Evolutionary conservation across 2,113 vertebrate genomes (phyloP), one percentile per base, ranked within the genome.

Genomic region (Tenrec ecaudatus): DNA sequence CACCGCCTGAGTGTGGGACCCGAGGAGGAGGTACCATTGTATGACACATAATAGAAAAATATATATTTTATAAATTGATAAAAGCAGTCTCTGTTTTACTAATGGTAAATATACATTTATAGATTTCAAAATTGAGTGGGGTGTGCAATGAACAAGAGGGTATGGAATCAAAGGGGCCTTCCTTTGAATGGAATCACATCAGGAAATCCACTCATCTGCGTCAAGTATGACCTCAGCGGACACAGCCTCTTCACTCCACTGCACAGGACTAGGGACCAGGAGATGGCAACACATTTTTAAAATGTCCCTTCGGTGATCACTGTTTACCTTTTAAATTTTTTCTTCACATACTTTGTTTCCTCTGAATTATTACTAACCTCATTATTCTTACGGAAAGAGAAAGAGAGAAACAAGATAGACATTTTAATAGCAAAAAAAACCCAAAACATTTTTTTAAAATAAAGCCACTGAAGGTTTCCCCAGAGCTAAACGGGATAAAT

Each of bases 1-100:
- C 98, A 97, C 96, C 86, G 94, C 98, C 98, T 97, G 98, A 98
- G 98, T 97, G 97, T 97, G 98, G 98, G 97, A 97, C 97, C 95
- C 95, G 84, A 97, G 40, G 36, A 40, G 93, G 94, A 97, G 25
- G 57, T 88, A 94, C 93, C 94, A 88, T 92, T 95, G 92, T 91
- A 91, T 36, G 95, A 96, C 95, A 95, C 10, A 91, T 71, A 89
- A 96, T 81, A 86, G 82, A 79, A 97, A 96, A 82, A 53, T 53
- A 53, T 53, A 53, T 14, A 53, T 87, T 88, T 82, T 38, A 27
- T 94, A 64, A 93, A 15, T 4, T 29, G 82, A 97, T 92, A 73
- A 90, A 76, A 78, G 14, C 71, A 27, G 69, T 92, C 90, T 85
- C 57, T 75, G 69, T 94, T 97, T 86, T 86, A 33, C 81, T 87